These are phyloP conservation scores for Corythornis cristatus DNA, from an alignment of 2,113 vertebrate genomes.

Conservation along the genomic window DNA sequence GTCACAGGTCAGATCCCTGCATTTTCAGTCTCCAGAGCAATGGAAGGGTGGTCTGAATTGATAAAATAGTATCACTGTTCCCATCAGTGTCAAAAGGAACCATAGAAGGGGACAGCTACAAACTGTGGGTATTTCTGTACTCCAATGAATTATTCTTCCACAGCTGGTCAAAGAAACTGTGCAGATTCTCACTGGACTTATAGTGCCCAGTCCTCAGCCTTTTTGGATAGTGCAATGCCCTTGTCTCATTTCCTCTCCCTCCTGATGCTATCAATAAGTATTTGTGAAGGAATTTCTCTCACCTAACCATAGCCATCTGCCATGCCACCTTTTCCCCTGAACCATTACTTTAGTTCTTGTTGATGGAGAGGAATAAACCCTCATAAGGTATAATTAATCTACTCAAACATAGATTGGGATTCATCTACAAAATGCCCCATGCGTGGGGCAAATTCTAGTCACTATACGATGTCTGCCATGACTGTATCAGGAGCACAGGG, in stretches of 20 bases:
- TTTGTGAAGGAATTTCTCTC: background rate
- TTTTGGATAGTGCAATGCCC: background rate
- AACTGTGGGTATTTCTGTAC: background rate
- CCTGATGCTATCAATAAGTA: background rate
- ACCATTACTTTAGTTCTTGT: background rate
- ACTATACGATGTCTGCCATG: rapidly evolving
- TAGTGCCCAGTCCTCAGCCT: background rate
- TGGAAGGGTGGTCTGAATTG: background rate
- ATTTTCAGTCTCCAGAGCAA: background rate
- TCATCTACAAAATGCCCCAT: background rate
- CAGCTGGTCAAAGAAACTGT: background rate
- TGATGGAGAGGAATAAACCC: background rate
- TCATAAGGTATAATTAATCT: background rate
- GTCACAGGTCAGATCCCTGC: background rate
- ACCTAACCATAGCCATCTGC: background rate
- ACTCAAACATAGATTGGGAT: background rate
- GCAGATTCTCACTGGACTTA: background rate
- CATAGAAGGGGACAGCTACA: background rate
- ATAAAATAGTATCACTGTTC: background rate
- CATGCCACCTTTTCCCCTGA: background rate
- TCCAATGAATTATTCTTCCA: background rate
- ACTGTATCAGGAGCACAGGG: background rate
- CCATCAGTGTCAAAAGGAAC: background rate
- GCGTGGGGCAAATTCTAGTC: background rate
- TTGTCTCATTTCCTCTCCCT: background rate